Percentiles rank a stretch among this genome's conserved stretches.
Evolutionary conservation across 1,140 invertebrate species (phyloP).

Genomic region (Leptoteleia sp.): DNA sequence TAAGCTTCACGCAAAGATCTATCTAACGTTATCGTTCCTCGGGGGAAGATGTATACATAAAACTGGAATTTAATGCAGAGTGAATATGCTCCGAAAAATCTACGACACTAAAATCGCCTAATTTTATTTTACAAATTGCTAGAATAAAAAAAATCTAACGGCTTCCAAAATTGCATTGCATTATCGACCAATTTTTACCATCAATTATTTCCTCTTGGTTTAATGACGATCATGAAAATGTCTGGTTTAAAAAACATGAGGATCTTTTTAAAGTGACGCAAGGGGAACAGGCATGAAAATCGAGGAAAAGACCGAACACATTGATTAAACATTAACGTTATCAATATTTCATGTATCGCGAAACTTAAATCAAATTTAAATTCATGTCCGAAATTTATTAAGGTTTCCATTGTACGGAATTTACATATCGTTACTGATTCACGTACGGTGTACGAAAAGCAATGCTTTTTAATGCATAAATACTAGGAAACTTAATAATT

Average conservation of each 20-base stretch:
- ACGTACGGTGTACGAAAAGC: not conserved
- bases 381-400: slow-evolving; percentile 27
- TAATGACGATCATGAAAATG: slow-evolving; percentile 8
- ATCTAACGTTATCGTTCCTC: slow-evolving; percentile 55
- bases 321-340: slow-evolving; percentile 31
- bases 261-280: not conserved
- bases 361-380: slow-evolving; percentile 30
- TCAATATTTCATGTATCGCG: slow-evolving; percentile 17
- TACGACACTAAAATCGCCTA: slow-evolving; percentile 17
- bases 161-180: slow-evolving; percentile 17
- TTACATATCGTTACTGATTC: slow-evolving; percentile 27
- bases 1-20: slow-evolving; percentile 48
- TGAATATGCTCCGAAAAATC: slow-evolving; percentile 33
- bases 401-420: not conserved
- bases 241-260: not conserved
- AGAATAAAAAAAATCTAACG: too few species aligned
- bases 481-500: not conserved
- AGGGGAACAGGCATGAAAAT: not conserved
- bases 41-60: slow-evolving; percentile 46
- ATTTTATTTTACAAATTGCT: slow-evolving; percentile 53
- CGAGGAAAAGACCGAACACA: not conserved
- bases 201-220: slow-evolving; percentile 15
- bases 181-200: slow-evolving; percentile 9
- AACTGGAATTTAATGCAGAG: slow-evolving; percentile 51
- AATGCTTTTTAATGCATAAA: slow-evolving; percentile 4